phyloP scores from a whole-genome alignment of 1,140 invertebrate genomes.

The Maconellicoccus hirsutus region DNA sequence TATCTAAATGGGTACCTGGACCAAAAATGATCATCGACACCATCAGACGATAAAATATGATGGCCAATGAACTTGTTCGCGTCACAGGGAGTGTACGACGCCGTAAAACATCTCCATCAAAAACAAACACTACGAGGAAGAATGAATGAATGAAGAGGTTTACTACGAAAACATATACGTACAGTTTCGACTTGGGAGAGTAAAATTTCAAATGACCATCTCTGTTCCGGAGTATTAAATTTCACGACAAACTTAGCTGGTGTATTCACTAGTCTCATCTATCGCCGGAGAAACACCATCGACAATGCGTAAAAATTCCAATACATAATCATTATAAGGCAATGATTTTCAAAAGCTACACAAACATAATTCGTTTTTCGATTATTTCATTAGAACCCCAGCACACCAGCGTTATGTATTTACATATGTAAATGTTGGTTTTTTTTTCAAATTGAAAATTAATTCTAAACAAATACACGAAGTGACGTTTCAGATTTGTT shows the following conservation, averaged over 20 bases:
- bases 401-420: background rate
- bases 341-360: background rate
- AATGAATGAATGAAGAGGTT: background rate
- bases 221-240: background rate
- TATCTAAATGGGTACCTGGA: no score
- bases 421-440: slow-evolving; percentile 1
- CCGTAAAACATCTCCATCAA: background rate
- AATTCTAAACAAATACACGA: background rate
- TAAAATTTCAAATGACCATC: background rate
- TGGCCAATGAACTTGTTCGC: background rate
- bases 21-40: background rate
- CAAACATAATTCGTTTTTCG: slow-evolving; percentile 9
- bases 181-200: background rate
- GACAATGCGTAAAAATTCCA: background rate
- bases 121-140: background rate
- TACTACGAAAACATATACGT: background rate
- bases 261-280: background rate
- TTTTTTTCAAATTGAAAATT: background rate
- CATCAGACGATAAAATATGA: background rate
- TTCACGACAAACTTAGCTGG: background rate
- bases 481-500: background rate
- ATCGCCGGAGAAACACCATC: no score
- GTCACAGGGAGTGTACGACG: background rate
- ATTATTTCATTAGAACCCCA: background rate
- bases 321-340: background rate